Percentiles rank a stretch among this genome's conserved stretches.
phyloP scores from a whole-genome alignment of 2,888 invertebrate species.

The Phaedon cochleariae region DNA sequence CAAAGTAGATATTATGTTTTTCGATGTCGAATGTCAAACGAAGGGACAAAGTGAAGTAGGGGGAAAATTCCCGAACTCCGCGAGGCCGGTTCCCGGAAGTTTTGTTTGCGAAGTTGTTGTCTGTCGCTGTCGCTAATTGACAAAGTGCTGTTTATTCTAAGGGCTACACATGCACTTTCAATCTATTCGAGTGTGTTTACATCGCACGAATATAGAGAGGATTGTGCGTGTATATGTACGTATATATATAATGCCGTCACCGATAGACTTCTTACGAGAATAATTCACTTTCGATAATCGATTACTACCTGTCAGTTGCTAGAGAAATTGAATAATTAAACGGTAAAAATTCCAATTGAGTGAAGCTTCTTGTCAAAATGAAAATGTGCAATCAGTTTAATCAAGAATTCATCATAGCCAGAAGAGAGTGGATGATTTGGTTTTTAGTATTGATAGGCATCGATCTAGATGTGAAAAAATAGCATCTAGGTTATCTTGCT shows the following conservation, averaged over 20 bases:
- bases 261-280: conserved; percentile 8
- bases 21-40: neutral
- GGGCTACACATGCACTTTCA: conserved; percentile 60
- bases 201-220: conserved; percentile 36
- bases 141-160: conserved; percentile 60
- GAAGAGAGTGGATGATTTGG: too few species aligned
- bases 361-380: too few species aligned
- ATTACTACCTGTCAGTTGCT: too few species aligned
- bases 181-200: conserved; percentile 61
- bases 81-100: conserved; percentile 28
- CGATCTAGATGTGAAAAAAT: too few species aligned
- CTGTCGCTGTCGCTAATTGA: conserved; percentile 58
- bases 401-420: too few species aligned
- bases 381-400: too few species aligned
- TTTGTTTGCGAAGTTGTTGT: conserved; percentile 47
- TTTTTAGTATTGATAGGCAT: too few species aligned
- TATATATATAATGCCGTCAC: conserved; percentile 49
- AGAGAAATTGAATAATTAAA: too few species aligned
- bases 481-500: too few species aligned
- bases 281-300: neutral
- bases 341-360: too few species aligned
- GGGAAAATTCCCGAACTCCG: neutral
- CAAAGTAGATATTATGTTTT: too few species aligned
- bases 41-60: neutral
- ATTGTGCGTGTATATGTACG: conserved; percentile 32